A percentile compares a stretch with the other conserved stretches of the same genome.
Conservation (phyloP, 37 sponge, comb jelly and placozoan species). For the Eunapius fragilis region DNA sequence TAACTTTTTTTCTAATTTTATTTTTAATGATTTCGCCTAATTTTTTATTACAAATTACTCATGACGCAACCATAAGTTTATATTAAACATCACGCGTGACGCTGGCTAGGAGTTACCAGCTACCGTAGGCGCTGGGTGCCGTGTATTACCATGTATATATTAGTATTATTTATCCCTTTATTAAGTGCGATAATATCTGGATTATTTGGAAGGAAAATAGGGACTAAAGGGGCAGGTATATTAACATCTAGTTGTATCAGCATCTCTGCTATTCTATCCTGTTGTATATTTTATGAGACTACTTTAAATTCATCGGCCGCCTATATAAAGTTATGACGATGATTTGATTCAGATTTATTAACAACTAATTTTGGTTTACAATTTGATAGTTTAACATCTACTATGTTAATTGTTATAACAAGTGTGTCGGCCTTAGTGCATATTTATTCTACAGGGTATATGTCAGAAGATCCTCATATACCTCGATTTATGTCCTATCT, state of each 20-base stretch:
- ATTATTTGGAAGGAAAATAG: constrained; percentile 73
- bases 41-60: constrained; percentile 62
- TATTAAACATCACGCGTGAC: constrained; percentile 26
- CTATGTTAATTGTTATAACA: constrained; percentile 69
- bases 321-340: constrained; percentile 69
- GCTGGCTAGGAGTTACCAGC: background rate
- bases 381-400: constrained; percentile 73
- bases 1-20: constrained; percentile 56
- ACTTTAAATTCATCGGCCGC: constrained; percentile 38
- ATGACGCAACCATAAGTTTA: constrained; percentile 60
- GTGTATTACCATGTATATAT: constrained; percentile 62
- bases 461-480: constrained; percentile 71
- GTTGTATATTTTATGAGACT: constrained; percentile 70
- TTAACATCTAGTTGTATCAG: constrained; percentile 58
- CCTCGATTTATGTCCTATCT: constrained; percentile 86
- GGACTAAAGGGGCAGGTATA: constrained; percentile 47
- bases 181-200: constrained; percentile 73
- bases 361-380: constrained; percentile 62
- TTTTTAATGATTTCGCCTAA: constrained; percentile 59
- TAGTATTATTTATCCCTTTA: constrained; percentile 72
- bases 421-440: constrained; percentile 80
- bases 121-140: too few relatives aligned
- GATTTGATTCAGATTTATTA: constrained; percentile 71
- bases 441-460: constrained; percentile 81
- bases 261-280: constrained; percentile 32